phyloP scores from a whole-genome alignment of 37 sponge, comb jelly and placozoan species.

The Ianthella basta region DNA sequence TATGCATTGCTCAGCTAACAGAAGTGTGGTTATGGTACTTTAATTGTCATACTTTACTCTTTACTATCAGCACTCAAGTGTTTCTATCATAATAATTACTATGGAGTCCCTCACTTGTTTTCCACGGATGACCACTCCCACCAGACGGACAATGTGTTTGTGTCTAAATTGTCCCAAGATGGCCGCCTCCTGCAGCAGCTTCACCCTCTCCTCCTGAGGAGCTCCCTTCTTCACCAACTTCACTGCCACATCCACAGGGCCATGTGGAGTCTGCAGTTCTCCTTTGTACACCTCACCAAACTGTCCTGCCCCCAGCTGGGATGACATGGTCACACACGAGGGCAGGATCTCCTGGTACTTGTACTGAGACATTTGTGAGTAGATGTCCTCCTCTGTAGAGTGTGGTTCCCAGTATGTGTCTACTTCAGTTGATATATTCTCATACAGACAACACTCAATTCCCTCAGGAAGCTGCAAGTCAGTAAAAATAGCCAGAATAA shows the following conservation, averaged over 20 bases:
- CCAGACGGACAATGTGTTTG: not conserved
- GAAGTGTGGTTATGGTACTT: no score
- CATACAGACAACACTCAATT: no score
- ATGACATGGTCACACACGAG: not conserved
- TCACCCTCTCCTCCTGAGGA: constrained; percentile 12
- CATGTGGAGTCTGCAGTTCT: not conserved
- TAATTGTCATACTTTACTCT: no score
- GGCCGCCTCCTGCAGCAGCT: constrained; percentile 30
- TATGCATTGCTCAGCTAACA: no score
- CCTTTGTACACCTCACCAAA: constrained; percentile 23
- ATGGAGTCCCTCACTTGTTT: constrained; percentile 10
- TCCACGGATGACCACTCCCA: constrained; percentile 7
- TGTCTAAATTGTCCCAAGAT: constrained; percentile 17
- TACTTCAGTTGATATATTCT: no score
- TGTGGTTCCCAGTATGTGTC: constrained; percentile 4
- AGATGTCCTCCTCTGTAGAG: constrained; percentile 1
- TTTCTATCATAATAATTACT: no score
- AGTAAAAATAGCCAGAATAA: no score
- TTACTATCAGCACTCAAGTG: no score
- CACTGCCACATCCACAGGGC: not conserved
- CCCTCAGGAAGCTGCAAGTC: no score
- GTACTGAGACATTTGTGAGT: not conserved
- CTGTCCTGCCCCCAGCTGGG: not conserved
- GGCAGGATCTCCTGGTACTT: not conserved
- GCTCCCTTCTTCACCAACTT: not conserved